These are phyloP conservation scores for Anastrepha obliqua DNA, from an alignment of 1,140 invertebrate species.

Conservation along the genomic window DNA sequence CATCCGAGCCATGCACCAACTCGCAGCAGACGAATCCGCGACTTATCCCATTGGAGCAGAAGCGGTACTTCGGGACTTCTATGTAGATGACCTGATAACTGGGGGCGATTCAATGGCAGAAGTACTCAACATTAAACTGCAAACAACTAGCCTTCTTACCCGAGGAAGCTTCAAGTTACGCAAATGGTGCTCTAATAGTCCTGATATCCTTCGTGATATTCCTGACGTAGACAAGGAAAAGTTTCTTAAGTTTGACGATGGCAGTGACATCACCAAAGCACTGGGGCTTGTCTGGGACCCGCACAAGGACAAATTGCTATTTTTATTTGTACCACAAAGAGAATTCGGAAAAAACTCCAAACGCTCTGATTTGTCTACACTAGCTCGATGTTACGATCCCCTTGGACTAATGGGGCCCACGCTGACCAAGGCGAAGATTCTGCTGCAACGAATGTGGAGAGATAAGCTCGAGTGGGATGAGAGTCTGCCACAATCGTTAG, in stretches of 20 bases:
- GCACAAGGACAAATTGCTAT: conserved; percentile 56
- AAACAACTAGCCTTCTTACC: too few species aligned
- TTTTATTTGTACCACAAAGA: conserved; percentile 59
- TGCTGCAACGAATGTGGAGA: conserved; percentile 62
- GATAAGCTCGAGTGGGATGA: conserved; percentile 55
- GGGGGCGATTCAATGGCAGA: too few species aligned
- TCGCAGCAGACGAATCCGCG: conserved; percentile 63
- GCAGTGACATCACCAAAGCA: conserved; percentile 52
- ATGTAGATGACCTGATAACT: too few species aligned
- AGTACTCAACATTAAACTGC: background rate
- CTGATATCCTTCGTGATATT: conserved; percentile 56
- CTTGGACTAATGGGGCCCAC: conserved; percentile 59
- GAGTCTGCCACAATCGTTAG: background rate
- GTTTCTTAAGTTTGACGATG: background rate
- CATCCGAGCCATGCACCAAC: conserved; percentile 63
- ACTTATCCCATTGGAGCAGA: too few species aligned
- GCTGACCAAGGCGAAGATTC: conserved; percentile 60
- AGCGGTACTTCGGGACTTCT: too few species aligned
- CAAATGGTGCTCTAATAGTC: conserved; percentile 63
- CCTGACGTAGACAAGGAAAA: conserved; percentile 50
- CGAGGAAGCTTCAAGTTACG: too few species aligned
- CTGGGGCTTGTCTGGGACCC: conserved; percentile 61
- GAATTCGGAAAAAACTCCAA: conserved; percentile 56
- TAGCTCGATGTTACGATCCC: conserved; percentile 68
- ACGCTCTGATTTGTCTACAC: conserved; percentile 63